Evolutionary conservation across 2,113 vertebrate species (phyloP), one percentile per base, ranked within the genome.

Genomic region (Apeltes quadracus): DNA sequence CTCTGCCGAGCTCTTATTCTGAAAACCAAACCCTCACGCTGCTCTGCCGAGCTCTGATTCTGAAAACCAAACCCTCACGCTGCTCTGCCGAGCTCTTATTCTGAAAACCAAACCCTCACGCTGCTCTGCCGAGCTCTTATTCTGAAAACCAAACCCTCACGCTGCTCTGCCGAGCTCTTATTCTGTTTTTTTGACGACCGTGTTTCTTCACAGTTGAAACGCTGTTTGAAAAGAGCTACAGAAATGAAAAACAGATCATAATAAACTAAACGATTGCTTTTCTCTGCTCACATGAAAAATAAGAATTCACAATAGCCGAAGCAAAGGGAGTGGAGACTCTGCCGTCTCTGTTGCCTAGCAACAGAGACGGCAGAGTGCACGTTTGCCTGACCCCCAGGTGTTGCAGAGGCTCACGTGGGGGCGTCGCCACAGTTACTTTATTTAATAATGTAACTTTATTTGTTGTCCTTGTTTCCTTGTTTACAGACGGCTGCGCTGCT

Each of bases 331-430:
- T 10, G 32, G 27, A 39, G n/a, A 43, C 43, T 53, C 22, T 34
- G 38, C 62, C 43, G 14, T 39, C 44, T 15, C 50, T 38, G 76
- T 75, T 2, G 62, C 76, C 53, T 72, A 5, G 81, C 67, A 75
- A 83, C 76, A 68, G 61, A 15, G 62, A 62, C 41, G 25, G 18
- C n/a, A 18, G 14, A 4, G 7, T 0, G 32, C 48, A 18, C 3
- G 7, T 22, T 10, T 14, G 6, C 51, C 59, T 43, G 59, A 69
- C 58, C 63, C 32, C 6, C 56, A 14, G 50, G 50, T 53, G 22
- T 13, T 5, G 50, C 14, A 22, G 20, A 48, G 22, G 50, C 29
- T 25, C 36, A 2, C 4, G n/a, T 22, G 43, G 34, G 4, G 43
- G 53, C 53, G 25, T 54, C 51, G 23, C 51, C 51, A 4, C 51